Evolutionary conservation across 37 sponge, comb jelly and placozoan genomes (phyloP).

Genomic region (Tethya wilhelma): DNA sequence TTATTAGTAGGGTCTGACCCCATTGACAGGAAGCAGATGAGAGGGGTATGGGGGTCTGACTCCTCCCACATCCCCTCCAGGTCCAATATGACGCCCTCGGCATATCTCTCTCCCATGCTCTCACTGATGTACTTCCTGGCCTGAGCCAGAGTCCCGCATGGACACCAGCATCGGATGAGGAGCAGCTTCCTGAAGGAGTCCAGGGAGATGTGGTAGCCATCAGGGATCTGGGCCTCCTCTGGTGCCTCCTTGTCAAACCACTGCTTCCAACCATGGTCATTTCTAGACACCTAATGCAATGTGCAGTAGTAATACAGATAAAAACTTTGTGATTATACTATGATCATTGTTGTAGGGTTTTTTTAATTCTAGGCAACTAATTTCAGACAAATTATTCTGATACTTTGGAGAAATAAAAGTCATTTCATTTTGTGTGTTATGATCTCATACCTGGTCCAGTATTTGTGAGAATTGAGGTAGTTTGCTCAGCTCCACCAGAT

Average conservation of each 20-base stretch:
- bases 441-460: conserved; percentile 79
- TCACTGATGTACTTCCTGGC: conserved; percentile 96
- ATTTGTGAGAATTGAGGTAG: conserved; percentile 94
- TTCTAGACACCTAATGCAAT: conserved; percentile 70
- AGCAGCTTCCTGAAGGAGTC: conserved; percentile 88
- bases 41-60: conserved; percentile 75
- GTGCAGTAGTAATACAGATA: too few species aligned
- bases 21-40: conserved; percentile 98
- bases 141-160: conserved; percentile 94
- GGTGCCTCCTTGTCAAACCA: conserved; percentile 99
- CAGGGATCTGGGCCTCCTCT: conserved; percentile 94
- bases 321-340: too few species aligned
- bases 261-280: conserved; percentile 91
- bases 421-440: too few species aligned
- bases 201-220: conserved; percentile 92
- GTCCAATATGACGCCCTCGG: conserved; percentile 97
- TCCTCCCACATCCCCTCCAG: conserved; percentile 92
- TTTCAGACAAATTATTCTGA: too few species aligned
- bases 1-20: conserved; percentile 97
- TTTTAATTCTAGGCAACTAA: too few species aligned
- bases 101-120: conserved; percentile 86
- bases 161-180: conserved; percentile 97
- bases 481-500: conserved; percentile 93
- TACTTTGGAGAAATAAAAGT: too few species aligned
- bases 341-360: too few species aligned